Base-by-base conservation (phyloP, 2,888 invertebrate species). In the Taphrorychus bicolor region DNA sequence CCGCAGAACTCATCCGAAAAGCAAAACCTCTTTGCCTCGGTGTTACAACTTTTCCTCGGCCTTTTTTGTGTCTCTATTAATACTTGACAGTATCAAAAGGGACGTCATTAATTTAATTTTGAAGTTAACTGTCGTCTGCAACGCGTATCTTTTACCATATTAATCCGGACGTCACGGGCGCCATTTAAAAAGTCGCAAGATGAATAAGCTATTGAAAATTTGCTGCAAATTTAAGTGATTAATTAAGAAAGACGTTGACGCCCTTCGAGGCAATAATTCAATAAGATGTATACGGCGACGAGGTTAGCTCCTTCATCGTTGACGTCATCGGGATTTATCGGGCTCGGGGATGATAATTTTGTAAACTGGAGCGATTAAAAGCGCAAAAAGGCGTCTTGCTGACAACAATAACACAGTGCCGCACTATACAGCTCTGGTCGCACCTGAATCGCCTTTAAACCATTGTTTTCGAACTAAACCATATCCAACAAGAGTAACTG, bases 161-260 rank as follows among this genome's bases (percentile, higher is more conserved):
- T 65, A 65, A 65, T 65, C 65, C 65, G 59, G 59, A 59, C 65
- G 65, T 65, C 65, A 59, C 58, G 65, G 59, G 52, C 45, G 59
- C 65, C 65, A 65, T 65, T 65, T 65, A 59, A 65, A 65, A 65
- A 65, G 65, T 59, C 65, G 32, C 17, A 65, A 65, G 59, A 65
- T 65, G 65, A 65, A 65, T 65, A 65, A 65, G 65, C 65, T 59
- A 65, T 65, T 53, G 65, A 65, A 65, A 65, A 65, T 65, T 59
- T 54, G 59, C 65, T 59, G 49, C 58, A 59, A 59, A 65, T 65
- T 65, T 59, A 65, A 65, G 59, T 65, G 65, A 65, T 65, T 65
- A 65, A 65, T 65, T 65, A 65, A 65, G 65, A 58, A 54, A 54
- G 59, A 59, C 59, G 53, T 65, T 65, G 41, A 65, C 21, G 64